These are phyloP conservation scores for Lamproptera curius DNA, from an alignment of 2,888 invertebrate genomes.

Conservation along the genomic window DNA sequence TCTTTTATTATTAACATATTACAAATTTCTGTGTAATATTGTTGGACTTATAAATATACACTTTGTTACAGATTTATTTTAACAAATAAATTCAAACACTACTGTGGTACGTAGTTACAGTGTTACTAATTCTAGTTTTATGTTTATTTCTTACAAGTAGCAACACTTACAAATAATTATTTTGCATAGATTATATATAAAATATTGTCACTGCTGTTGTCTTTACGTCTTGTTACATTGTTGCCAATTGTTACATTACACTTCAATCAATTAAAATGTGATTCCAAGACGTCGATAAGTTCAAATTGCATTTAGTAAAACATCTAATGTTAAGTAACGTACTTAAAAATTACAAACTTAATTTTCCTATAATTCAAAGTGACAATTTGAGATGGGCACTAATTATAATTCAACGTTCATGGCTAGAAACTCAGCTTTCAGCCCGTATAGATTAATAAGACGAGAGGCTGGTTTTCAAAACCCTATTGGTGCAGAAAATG, in stretches of 20 bases:
- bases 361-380: conserved; percentile 3
- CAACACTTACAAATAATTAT: too few relatives aligned
- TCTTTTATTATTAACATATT: too few relatives aligned
- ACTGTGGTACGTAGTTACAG: too few relatives aligned
- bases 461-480: conserved; percentile 80
- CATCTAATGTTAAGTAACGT: conserved; percentile 7
- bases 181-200: too few relatives aligned
- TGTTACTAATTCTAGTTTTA: too few relatives aligned
- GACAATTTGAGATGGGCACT: conserved; percentile 47
- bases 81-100: too few relatives aligned
- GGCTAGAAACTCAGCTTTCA: conserved; percentile 67
- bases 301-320: conserved; percentile 14
- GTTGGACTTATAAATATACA: too few relatives aligned
- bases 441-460: conserved; percentile 77
- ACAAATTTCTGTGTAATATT: too few relatives aligned
- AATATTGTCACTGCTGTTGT: too few relatives aligned
- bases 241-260: not conserved
- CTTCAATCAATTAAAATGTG: conserved; percentile 11
- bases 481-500: conserved; percentile 80
- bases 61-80: too few relatives aligned
- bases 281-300: conserved; percentile 4
- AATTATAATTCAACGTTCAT: conserved; percentile 50
- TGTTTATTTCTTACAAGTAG: too few relatives aligned
- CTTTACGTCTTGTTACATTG: too few relatives aligned
- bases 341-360: conserved; percentile 12